phyloP scores from a whole-genome alignment of 2,888 invertebrate genomes.

The Drosophila phalerata region DNA sequence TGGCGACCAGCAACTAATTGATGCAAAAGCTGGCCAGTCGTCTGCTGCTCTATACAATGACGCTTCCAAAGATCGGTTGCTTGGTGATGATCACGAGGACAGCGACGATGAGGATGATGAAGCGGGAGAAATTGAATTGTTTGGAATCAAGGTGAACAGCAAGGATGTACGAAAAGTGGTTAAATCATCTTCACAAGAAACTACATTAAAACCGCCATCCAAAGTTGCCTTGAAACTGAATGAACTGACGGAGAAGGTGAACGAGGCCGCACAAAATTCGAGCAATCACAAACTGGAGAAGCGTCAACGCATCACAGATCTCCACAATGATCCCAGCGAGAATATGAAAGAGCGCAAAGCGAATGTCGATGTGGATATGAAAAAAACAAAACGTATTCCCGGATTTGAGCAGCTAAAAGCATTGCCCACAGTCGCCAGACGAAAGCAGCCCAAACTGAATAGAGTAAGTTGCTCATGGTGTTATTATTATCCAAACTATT shows the following conservation, averaged over 20 bases:
- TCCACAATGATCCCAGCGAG: slow-evolving; percentile 44
- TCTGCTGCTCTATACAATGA: slow-evolving; percentile 30
- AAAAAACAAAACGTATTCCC: slow-evolving; percentile 69
- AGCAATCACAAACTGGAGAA: slow-evolving; percentile 31
- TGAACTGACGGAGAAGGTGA: slow-evolving; percentile 55
- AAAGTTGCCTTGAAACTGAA: slow-evolving; percentile 59
- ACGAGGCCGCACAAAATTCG: slow-evolving; percentile 64
- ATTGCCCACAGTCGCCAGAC: slow-evolving; percentile 83
- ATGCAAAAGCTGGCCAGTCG: slow-evolving; percentile 3
- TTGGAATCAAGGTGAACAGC: slow-evolving; percentile 53
- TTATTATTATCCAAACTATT: too few relatives aligned
- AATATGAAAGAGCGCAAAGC: slow-evolving; percentile 34
- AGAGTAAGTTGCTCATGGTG: slow-evolving; percentile 68
- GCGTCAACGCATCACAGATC: slow-evolving; percentile 43
- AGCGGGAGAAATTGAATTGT: slow-evolving; percentile 70
- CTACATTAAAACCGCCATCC: slow-evolving; percentile 35
- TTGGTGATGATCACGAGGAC: slow-evolving; percentile 24
- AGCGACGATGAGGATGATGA: slow-evolving; percentile 44
- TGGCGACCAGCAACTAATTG: slow-evolving; percentile 77
- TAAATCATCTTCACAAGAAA: slow-evolving; percentile 61
- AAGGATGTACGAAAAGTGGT: slow-evolving; percentile 65
- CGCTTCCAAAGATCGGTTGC: slow-evolving; percentile 1
- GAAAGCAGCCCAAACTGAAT: slow-evolving; percentile 86
- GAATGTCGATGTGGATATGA: slow-evolving; percentile 69
- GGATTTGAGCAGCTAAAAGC: slow-evolving; percentile 87